A percentile compares a stretch with the other conserved stretches of the same genome.
These are phyloP conservation scores for Nyctereutes procyonoides DNA, from an alignment of 2,113 vertebrate species.

Conservation along the genomic window DNA sequence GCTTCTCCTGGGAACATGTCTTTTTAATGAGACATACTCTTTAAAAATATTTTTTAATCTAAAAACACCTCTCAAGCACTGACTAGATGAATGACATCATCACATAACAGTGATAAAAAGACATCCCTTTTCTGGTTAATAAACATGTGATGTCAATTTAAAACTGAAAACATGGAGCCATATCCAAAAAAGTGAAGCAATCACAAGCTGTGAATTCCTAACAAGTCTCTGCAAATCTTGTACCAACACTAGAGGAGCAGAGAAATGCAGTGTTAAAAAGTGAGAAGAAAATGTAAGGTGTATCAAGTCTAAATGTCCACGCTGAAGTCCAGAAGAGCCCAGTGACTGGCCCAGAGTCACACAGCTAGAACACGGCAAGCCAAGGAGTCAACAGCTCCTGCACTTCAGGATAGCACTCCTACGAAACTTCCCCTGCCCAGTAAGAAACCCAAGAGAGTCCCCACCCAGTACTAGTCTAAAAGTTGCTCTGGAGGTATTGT, in stretches of 20 bases:
- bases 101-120: not conserved
- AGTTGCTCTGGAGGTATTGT: not conserved
- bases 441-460: not conserved
- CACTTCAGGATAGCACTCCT: not conserved
- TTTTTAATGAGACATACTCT: not conserved
- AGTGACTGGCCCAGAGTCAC: not conserved
- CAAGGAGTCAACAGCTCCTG: too few relatives aligned
- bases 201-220: not conserved
- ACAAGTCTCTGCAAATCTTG: conserved; percentile 16
- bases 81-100: not conserved
- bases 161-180: not conserved
- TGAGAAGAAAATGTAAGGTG: not conserved
- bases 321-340: not conserved
- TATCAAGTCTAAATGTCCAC: not conserved
- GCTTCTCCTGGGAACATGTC: not conserved
- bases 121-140: not conserved
- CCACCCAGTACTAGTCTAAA: not conserved
- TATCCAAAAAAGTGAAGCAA: conserved; percentile 40
- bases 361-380: not conserved
- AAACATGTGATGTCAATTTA: not conserved
- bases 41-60: not conserved
- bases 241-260: not conserved
- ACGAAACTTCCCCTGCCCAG: not conserved
- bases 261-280: not conserved
- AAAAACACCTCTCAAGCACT: not conserved